These are phyloP conservation scores for Priocnemis perturbator DNA, from an alignment of 2,888 invertebrate genomes.

Conservation along the genomic window DNA sequence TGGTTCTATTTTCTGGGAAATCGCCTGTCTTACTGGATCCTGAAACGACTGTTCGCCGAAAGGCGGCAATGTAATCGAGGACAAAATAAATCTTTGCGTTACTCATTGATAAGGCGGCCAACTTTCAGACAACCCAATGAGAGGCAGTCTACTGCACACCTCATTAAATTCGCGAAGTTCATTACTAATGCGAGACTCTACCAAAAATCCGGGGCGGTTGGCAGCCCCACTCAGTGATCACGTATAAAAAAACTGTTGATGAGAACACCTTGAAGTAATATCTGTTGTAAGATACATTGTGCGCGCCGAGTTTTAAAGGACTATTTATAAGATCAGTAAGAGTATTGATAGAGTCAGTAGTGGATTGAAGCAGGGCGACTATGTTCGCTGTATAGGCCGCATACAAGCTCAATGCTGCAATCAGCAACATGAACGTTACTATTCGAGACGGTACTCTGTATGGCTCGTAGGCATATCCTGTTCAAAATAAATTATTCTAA, in stretches of 20 bases:
- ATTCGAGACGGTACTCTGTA: constrained; percentile 76
- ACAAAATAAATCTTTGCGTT: background rate
- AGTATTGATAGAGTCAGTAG: constrained; percentile 82
- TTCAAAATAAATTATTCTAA: background rate
- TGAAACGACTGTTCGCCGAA: constrained; percentile 77
- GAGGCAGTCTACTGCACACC: no score
- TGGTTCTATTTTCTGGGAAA: constrained; percentile 81
- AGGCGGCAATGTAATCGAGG: background rate
- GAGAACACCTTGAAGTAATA: constrained; percentile 80
- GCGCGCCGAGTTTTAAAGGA: constrained; percentile 81
- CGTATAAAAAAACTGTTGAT: background rate
- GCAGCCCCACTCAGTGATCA: no score
- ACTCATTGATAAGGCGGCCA: no score
- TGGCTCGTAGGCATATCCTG: constrained; percentile 73
- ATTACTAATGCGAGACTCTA: no score
- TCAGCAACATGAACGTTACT: constrained; percentile 80
- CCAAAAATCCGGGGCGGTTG: no score
- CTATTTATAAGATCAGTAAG: constrained; percentile 81
- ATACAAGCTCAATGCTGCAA: constrained; percentile 83
- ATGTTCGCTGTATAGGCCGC: constrained; percentile 87
- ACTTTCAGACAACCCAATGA: no score
- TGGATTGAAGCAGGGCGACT: constrained; percentile 84
- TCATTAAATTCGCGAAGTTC: no score
- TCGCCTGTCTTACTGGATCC: constrained; percentile 80
- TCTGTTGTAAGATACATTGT: constrained; percentile 83